phyloP scores from a whole-genome alignment of 2,113 vertebrate genomes.

The Pimephales promelas region DNA sequence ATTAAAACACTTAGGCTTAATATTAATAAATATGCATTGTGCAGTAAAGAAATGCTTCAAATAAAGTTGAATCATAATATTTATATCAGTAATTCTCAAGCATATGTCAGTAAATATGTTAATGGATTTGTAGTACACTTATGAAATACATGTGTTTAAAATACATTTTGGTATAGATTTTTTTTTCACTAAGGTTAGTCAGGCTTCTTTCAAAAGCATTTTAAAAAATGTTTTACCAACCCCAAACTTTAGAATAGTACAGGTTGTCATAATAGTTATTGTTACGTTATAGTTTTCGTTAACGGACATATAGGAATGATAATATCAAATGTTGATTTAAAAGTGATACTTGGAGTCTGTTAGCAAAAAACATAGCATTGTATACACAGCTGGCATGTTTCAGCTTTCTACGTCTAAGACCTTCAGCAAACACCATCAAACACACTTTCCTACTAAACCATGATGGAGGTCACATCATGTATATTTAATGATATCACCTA shows the following conservation, averaged over 20 bases:
- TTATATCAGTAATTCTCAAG: too few relatives aligned
- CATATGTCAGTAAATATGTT: too few relatives aligned
- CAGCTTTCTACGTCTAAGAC: background rate
- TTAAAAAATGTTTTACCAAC: background rate
- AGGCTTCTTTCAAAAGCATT: background rate
- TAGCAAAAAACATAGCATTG: background rate
- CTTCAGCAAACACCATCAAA: slow-evolving; percentile 4
- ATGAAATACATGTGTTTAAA: too few relatives aligned
- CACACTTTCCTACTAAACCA: background rate
- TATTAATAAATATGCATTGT: too few relatives aligned
- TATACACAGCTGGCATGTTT: background rate
- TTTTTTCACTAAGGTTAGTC: too few relatives aligned
- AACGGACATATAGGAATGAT: background rate
- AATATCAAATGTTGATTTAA: background rate
- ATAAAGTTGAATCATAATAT: too few relatives aligned
- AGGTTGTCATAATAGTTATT: background rate
- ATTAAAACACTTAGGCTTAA: too few relatives aligned
- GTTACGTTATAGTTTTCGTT: background rate
- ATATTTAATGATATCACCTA: background rate
- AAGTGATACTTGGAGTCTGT: background rate
- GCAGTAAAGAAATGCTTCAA: too few relatives aligned
- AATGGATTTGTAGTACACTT: too few relatives aligned
- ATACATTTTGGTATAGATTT: too few relatives aligned
- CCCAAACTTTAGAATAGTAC: background rate
- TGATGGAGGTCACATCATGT: background rate